phyloP scores from a whole-genome alignment of 2,888 invertebrate genomes.

The Tenthredo livida region DNA sequence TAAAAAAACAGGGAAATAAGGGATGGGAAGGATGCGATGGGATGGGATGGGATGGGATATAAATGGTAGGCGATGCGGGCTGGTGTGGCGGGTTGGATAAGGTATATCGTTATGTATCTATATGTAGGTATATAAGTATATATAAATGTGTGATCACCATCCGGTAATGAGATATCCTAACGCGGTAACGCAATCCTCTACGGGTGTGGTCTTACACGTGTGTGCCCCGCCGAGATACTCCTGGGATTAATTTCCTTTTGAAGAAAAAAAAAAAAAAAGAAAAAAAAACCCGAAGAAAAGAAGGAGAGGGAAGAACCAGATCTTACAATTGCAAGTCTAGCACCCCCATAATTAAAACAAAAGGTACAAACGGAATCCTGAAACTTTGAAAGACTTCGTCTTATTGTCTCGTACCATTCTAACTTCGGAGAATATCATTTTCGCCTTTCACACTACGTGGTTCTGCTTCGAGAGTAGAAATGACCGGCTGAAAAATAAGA shows the following conservation, averaged over 20 bases:
- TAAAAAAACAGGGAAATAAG: slow-evolving; percentile 6
- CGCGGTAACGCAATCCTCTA: slow-evolving; percentile 74
- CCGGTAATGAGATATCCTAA: slow-evolving; percentile 73
- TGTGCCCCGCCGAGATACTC: slow-evolving; percentile 41
- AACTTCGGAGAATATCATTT: not conserved
- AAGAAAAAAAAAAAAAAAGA: not conserved
- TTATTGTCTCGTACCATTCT: not conserved
- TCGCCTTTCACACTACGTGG: not conserved
- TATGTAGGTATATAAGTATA: not conserved
- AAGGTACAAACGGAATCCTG: not conserved
- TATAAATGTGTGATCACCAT: slow-evolving; percentile 1
- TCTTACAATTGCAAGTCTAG: slow-evolving; percentile 6
- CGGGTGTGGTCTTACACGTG: slow-evolving; percentile 70
- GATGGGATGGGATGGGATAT: not conserved
- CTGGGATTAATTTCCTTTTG: slow-evolving; percentile 46
- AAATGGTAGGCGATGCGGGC: slow-evolving; percentile 34
- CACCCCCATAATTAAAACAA: not conserved
- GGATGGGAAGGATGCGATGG: not conserved
- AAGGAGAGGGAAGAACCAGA: slow-evolving; percentile 36
- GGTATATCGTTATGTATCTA: slow-evolving; percentile 14
- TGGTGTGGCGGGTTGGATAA: not conserved
- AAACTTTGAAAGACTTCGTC: slow-evolving; percentile 6
- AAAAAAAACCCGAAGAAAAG: not conserved
- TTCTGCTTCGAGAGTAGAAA: not conserved
- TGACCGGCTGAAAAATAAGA: not conserved